Evolutionary conservation across 2,797 vertebrate species (phyloP), one percentile per base, ranked within the genome.

Genomic region (Epinephelus malabaricus): DNA sequence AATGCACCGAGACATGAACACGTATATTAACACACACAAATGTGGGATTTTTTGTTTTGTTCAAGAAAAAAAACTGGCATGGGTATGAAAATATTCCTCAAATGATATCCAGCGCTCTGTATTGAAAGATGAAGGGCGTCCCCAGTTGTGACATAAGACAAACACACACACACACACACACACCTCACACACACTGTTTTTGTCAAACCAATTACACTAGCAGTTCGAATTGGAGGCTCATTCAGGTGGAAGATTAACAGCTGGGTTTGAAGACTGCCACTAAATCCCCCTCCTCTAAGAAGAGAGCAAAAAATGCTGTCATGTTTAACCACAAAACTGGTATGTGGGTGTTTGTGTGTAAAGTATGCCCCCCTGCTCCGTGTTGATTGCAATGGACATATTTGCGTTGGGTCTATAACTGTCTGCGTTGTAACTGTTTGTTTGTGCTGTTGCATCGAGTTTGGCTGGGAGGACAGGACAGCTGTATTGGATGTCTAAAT

Each of bases 401-500:
- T 89, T 86, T 84, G 78, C 49, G 9, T 85, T 49, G 21, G 9
- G 50, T 73, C 64, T 71, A 23, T 69, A 76, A 79, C 40, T 19
- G 60, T 76, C 76, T 65, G 60, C 58, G 65, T 70, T 79, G 73
- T 73, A 34, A 73, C 60, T 67, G 76, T 85, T 91, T 91, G 86
- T 92, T 92, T 92, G 82, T 73, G 75, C 74, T 84, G 86, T 69
- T 86, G 81, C 69, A 62, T 79, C 2, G 61, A 40, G 72, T 91
- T 88, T 85, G 80, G 70, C 75, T 78, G 61, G 64, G 43, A 85
- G 65, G 69, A 81, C 81, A 50, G 67, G 73, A 79, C 74, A 45
- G 69, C 79, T 83, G 84, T 89, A 87, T 89, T 76, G 83, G 82
- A 65, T 93, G 90, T 89, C 87, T 87, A 72, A 72, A 78, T 84